These are phyloP conservation scores for Lophius americanus DNA, from an alignment of 2,797 vertebrate genomes.

Conservation along the genomic window DNA sequence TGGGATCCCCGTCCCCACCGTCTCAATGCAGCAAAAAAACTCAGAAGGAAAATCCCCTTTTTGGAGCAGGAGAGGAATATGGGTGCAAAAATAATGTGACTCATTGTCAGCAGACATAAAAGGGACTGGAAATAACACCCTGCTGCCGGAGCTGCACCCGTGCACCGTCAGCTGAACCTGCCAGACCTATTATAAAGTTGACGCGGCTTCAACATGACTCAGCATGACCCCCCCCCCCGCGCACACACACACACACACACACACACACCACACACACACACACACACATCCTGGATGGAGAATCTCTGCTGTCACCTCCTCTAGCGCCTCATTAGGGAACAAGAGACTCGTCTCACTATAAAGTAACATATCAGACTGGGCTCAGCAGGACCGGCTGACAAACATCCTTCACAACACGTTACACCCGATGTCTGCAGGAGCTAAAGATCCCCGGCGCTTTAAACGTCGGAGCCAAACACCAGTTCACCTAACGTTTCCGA, in stretches of 20 bases:
- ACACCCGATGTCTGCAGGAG: slow-evolving; percentile 7
- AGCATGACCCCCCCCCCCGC: not conserved
- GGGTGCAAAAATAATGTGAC: not conserved
- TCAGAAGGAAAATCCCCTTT: slow-evolving; percentile 22
- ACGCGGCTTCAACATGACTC: slow-evolving; percentile 48
- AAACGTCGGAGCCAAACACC: too few relatives aligned
- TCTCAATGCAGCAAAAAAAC: not conserved
- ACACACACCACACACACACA: too few relatives aligned
- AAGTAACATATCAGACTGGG: slow-evolving; percentile 49
- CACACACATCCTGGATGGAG: slow-evolving; percentile 28
- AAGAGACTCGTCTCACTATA: slow-evolving; percentile 53
- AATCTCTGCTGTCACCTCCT: slow-evolving; percentile 37
- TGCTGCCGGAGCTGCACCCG: not conserved
- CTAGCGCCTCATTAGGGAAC: slow-evolving; percentile 61
- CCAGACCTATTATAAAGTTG: slow-evolving; percentile 6
- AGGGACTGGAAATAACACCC: not conserved
- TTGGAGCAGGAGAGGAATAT: not conserved
- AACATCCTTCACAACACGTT: slow-evolving; percentile 51
- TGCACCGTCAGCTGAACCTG: slow-evolving; percentile 3
- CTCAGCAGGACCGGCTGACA: slow-evolving; percentile 62
- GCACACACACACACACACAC: too few relatives aligned
- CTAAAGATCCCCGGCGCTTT: not conserved
- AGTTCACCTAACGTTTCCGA: too few relatives aligned
- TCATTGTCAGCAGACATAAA: not conserved
- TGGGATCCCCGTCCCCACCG: not conserved